These are phyloP conservation scores for Hipposideros larvatus DNA, from an alignment of 2,797 vertebrate species.

Conservation along the genomic window DNA sequence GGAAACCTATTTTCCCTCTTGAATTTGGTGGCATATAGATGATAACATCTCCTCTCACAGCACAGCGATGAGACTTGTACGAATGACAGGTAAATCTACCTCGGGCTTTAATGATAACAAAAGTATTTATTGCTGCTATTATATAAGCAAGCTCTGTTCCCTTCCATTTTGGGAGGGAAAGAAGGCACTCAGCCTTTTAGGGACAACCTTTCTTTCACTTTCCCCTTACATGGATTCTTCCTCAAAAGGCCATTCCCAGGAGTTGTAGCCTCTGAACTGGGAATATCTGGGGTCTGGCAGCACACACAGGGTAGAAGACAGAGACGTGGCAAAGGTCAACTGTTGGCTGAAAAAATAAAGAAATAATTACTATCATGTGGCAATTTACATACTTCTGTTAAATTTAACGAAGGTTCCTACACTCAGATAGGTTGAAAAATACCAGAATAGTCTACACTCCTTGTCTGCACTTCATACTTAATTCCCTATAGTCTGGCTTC, in stretches of 20 bases:
- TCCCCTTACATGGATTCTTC: not conserved
- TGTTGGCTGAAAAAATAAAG: not conserved
- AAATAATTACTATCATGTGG: not conserved
- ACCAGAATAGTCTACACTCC: not conserved
- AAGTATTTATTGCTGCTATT: not conserved
- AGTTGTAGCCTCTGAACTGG: not conserved
- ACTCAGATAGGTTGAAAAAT: constrained; percentile 12
- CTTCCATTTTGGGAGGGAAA: not conserved
- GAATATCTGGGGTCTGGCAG: not conserved
- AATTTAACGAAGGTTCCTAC: not conserved
- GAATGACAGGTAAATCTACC: not conserved
- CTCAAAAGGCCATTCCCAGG: not conserved
- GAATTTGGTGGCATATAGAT: not conserved
- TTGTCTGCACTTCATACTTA: not conserved
- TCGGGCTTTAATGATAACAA: not conserved
- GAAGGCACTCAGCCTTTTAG: not conserved
- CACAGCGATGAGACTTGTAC: not conserved
- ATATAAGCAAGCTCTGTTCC: not conserved
- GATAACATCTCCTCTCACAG: not conserved
- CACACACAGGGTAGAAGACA: not conserved
- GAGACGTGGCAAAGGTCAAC: not conserved
- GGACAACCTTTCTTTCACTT: not conserved
- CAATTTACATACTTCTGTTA: not conserved
- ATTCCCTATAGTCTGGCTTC: not conserved
- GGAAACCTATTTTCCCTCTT: not conserved